Base-by-base conservation (phyloP, 2,113 vertebrate species). In the Catharus bicknelli region DNA sequence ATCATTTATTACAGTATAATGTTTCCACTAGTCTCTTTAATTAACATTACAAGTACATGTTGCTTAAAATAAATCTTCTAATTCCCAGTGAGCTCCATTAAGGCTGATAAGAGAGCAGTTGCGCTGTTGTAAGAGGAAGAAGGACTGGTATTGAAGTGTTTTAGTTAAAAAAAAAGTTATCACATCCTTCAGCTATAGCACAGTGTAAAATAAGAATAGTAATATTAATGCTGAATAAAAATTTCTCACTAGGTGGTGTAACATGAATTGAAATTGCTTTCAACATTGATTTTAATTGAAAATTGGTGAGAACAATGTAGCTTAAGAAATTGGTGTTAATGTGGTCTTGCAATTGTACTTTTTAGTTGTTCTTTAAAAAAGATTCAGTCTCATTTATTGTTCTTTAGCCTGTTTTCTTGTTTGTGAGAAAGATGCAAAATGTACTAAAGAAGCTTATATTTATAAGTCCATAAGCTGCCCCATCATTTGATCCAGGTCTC, bases 11-110 rank as follows among this genome's bases (percentile, higher is more conserved):
- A 61, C 76, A 91, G 25, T 42, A 25, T 66, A 59, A 51, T 75
- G 26, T 75, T 95, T 92, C 58, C 32, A 57, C 42, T 51, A 54
- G 69, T 93, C 34, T 84, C 36, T 78, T 94, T 90, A 88, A 93
- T 92, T 90, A 94, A 89, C 25, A 32, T 69, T 86, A 70, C 59
- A 86, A 90, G 16, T 80, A 66, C 36, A 25, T 26, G n/a, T 57
- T 86, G 25, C 90, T 94, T 94, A 68, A 95, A 93, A 93, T 90
- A 91, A 67, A 57, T 78, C 43, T 75, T 9, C n/a, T 84, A 38
- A 86, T 92, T 90, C 70, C 58, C 74, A 73, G 18, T 64, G 45
- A 82, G 62, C 36, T 84, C 59, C 67, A 38, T 90, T 92, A 86
- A 82, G 58, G n/a, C 18, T 82, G 32, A 13, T 70, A 75, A 53